Evolutionary conservation across 1,140 invertebrate species (phyloP), one percentile per base, ranked within the genome.

Genomic region (Orius laevigatus): DNA sequence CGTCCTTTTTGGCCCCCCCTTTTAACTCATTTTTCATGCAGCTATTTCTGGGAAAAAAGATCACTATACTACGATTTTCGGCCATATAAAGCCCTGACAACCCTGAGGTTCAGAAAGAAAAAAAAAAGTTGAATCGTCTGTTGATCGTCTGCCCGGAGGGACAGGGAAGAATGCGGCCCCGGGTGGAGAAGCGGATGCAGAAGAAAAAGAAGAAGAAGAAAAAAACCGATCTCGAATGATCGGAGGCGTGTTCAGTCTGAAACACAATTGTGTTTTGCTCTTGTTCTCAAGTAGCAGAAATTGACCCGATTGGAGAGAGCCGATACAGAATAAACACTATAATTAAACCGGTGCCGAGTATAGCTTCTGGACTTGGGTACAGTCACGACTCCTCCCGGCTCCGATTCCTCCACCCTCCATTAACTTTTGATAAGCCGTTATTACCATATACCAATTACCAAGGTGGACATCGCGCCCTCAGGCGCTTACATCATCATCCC

Each of bases 371-470:
- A 45, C 43, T 52, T 52, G 38, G 38, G 34, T 44, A 31, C 35
- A 42, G 50, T 52, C 50, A 52, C 50, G 50, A 52, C 50, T 25
- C 19, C 25, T 25, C 25, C 25, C 25, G 25, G 25, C 25, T 25
- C 25, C 25, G 25, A 25, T 25, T 25, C 25, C 47, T 20, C 12
- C 14, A 18, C 19, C 36, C 38, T 16, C 44, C 36, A 52, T 52
- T 52, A 52, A 42, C 33, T 52, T 52, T 52, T 52, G 50, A 52
- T 52, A 52, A 52, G 50, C 50, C 43, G 46, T 52, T 39, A 52
- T 52, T 52, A 52, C 50, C 49, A 45, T 47, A 39, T 39, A 46
- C 50, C 50, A 45, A 52, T 52, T 52, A 52, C 50, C 39, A 18
- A 42, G 18, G 40, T 25, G 47, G 47, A 49, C 47, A 49, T 49